Evolutionary conservation across 2,113 vertebrate species (phyloP).

Genomic region (Megaceryle maxima): DNA sequence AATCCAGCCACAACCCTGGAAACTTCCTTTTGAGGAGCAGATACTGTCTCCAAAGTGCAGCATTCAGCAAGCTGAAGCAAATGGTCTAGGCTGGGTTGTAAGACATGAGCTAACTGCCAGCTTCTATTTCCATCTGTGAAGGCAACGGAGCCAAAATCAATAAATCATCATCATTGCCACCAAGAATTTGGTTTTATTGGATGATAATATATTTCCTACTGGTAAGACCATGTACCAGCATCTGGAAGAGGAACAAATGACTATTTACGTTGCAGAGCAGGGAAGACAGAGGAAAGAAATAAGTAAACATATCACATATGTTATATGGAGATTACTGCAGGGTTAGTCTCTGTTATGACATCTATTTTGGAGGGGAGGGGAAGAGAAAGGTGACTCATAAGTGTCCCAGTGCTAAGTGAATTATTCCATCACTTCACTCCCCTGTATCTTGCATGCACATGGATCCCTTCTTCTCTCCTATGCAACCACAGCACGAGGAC

Average conservation of each 20-base stretch:
- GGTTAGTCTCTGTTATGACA: constrained; percentile 42
- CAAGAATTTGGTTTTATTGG: constrained; percentile 66
- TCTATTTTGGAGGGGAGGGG: constrained; percentile 33
- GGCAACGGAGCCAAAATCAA: constrained; percentile 39
- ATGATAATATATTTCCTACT: constrained; percentile 70
- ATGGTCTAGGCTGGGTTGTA: constrained; percentile 58
- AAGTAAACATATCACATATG: constrained; percentile 62
- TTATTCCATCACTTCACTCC: constrained; percentile 62
- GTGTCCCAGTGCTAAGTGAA: constrained; percentile 35
- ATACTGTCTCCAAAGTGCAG: not conserved
- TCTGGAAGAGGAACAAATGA: constrained; percentile 64
- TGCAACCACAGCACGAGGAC: not conserved
- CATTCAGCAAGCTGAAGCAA: not conserved
- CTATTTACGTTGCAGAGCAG: constrained; percentile 51
- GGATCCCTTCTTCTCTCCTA: not conserved
- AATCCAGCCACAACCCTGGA: constrained; percentile 51
- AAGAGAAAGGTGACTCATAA: constrained; percentile 64
- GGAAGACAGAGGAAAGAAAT: constrained; percentile 58
- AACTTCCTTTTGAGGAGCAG: constrained; percentile 42
- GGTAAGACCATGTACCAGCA: constrained; percentile 65
- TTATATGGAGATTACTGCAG: not conserved
- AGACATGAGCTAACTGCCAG: constrained; percentile 68
- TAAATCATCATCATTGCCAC: constrained; percentile 66
- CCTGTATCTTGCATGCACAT: not conserved
- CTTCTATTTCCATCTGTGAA: constrained; percentile 65